Base-by-base conservation (phyloP, 2,797 vertebrate species). In the Pseudomugil tenellus region DNA sequence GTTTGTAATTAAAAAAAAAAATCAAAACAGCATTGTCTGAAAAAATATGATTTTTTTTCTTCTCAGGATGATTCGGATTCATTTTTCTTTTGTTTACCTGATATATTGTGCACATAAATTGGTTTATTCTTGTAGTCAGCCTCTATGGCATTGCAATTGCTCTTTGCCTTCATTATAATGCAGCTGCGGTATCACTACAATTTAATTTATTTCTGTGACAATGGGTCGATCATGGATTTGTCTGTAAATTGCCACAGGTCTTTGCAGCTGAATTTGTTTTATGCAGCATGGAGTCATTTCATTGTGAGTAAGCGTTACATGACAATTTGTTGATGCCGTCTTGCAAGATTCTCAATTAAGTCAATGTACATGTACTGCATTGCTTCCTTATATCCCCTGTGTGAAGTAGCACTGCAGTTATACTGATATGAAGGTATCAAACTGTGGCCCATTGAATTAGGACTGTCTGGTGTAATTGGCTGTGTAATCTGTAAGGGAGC, bases 181-280 rank as follows among this genome's bases (percentile, higher is more conserved):
- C 77, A 67, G 77, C 81, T 17, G 60, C 62, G 0, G 68, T 53
- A 70, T 77, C 67, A 2, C 68, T 21, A 37, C 79, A 74, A 76
- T 90, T 89, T 84, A 77, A 88, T 90, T 86, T 81, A 81, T 84
- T 83, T 84, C 76, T 17, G 46, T 84, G 74, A 87, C 83, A 87
- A 84, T 61, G 72, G 82, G 65, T 75, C 70, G 46, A 82, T 89
- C 73, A 10, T 68, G 80, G 80, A 76, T 85, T 84, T 81, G 81
- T 70, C 73, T 70, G 74, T 73, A 73, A 84, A 86, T 80, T 81
- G 74, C 76, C 61, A 80, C 83, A 79, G 76, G 77, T 88, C 72
- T 29, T 68, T 3, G 37, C 64, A 64, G 74, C 54, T 75, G 75
- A 76, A 77, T 84, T 88, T 79, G 73, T 85, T 87, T 66, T 61